Conservation (phyloP, 2,113 vertebrate genomes). For the Strigops habroptila region DNA sequence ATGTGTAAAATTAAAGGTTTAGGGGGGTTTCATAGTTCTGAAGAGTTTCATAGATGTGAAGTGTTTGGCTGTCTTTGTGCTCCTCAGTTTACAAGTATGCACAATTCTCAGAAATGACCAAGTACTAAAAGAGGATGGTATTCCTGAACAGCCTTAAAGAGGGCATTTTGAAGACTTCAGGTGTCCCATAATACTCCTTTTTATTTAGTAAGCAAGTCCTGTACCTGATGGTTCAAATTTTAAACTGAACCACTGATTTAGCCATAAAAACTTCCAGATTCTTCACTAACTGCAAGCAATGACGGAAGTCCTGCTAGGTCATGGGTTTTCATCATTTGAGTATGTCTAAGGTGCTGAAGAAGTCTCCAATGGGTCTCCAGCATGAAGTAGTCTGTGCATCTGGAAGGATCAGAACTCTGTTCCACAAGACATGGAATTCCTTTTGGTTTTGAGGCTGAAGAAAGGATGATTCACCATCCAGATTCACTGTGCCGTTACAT, state of each 20-base stretch:
- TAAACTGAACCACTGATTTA: neutral
- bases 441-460: neutral
- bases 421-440: neutral
- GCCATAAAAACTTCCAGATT: neutral
- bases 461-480: neutral
- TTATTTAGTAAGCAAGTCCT: neutral
- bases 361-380: neutral
- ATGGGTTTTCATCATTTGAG: neutral
- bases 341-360: neutral
- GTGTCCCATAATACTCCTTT: neutral
- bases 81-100: neutral
- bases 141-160: neutral
- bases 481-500: neutral
- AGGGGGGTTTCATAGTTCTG: neutral
- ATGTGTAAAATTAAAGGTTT: neutral
- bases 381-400: accelerated
- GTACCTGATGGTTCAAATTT: neutral
- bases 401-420: neutral
- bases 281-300: neutral
- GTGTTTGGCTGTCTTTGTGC: neutral
- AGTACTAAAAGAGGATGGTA: neutral
- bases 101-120: neutral
- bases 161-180: neutral
- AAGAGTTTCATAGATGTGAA: neutral
- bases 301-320: neutral